Base-by-base conservation (phyloP, 2,797 vertebrate genomes). In the Apogon talboti region DNA sequence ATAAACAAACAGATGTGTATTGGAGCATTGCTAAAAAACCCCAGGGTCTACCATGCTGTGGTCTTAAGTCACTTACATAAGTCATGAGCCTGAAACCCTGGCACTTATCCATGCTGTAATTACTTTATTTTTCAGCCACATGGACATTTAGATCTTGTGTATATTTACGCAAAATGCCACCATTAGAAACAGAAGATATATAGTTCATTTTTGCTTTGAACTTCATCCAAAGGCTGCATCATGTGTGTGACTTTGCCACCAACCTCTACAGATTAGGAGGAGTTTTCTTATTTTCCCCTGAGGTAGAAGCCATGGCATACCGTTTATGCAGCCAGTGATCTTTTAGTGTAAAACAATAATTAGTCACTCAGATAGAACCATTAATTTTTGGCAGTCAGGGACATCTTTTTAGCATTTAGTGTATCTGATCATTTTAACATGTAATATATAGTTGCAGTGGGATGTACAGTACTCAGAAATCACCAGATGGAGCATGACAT, bases 401-500 rank as follows among this genome's bases (percentile, higher is more conserved):
- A 33, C 24, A 30, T 2, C 19, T 52, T 10, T 35, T 37, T 15
- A 3, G 38, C 14, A 16, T 47, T 41, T 3, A 8, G 12, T 16
- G 44, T 12, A 1, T 38, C 33, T 35, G 11, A 4, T 56, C 11
- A 54, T 42, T 16, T 49, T 66, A 14, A 40, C 35, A 51, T 9
- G 16, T 4, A 9, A 44, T 21, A 21, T 12, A 11, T 42, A 44
- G 48, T 51, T 54, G 38, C 18, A 16, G 47, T 55, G n/a, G 40
- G 68, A 61, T 56, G 37, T 37, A 58, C 38, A 61, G 61, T 28
- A 7, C 58, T 59, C 28, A 62, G 21, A 67, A 54, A 50, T 71
- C 57, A 56, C 14, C 82, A 86, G 73, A 86, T 86, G 76, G 81
- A 79, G 51, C 28, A 2, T 8, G 37, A 58, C 6, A n/a, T 68